Evolutionary conservation across 2,113 vertebrate species (phyloP).

Genomic region (Pipa parva): DNA sequence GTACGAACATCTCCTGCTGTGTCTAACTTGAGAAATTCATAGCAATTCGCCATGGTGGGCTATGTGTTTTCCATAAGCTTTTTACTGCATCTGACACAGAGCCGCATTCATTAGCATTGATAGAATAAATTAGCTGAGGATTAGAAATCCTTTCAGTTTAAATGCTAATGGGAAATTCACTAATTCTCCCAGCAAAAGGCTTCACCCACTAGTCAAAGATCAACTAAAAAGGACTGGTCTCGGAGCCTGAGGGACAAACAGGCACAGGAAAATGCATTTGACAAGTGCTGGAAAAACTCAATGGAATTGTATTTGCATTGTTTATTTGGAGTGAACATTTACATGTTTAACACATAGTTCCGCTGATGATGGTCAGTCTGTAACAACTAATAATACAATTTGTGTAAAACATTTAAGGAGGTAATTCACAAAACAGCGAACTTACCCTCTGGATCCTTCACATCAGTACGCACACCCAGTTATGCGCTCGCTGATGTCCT

Average conservation of each 20-base stretch:
- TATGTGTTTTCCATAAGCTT: neutral
- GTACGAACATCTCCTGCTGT: neutral
- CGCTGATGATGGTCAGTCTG: no score
- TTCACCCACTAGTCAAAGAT: slow-evolving; percentile 1
- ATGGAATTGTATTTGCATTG: neutral
- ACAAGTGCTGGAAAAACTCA: neutral
- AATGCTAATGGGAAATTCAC: slow-evolving; percentile 4
- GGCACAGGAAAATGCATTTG: neutral
- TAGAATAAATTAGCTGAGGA: neutral
- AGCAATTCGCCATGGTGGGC: neutral
- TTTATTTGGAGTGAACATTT: neutral
- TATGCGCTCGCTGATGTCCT: no score
- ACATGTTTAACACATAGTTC: no score
- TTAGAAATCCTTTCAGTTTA: neutral
- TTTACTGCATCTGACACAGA: neutral
- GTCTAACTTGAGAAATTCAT: neutral
- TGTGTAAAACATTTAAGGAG: no score
- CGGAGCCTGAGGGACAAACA: neutral
- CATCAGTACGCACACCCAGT: no score
- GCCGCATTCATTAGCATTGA: slow-evolving; percentile 4
- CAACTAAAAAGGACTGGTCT: neutral
- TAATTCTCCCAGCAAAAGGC: neutral
- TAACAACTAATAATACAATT: no score
- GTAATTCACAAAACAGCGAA: no score
- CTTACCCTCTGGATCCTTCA: no score